Evolutionary conservation across 2,113 vertebrate genomes (phyloP).

Genomic region (Chaenocephalus aceratus): DNA sequence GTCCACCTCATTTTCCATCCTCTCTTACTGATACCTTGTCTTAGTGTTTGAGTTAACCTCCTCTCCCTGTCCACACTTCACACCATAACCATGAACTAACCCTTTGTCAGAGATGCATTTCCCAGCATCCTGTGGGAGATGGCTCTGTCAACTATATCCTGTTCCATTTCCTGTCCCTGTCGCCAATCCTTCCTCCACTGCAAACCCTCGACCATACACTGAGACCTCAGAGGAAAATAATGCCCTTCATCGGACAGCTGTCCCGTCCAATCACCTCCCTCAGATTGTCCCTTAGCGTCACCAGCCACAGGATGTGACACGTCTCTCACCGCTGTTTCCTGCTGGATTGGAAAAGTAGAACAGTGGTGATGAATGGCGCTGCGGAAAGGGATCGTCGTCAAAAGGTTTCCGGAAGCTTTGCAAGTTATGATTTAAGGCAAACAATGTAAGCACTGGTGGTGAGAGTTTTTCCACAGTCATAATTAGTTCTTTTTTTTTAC

Average conservation of each 20-base stretch:
- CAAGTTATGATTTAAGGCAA: conserved; percentile 67
- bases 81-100: conserved; percentile 18
- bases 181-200: conserved; percentile 34
- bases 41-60: conserved; percentile 12
- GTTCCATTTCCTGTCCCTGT: conserved; percentile 58
- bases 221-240: conserved; percentile 49
- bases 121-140: conserved; percentile 74
- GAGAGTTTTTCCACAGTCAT: conserved; percentile 35
- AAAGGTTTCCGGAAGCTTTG: conserved; percentile 57
- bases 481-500: conserved; percentile 40
- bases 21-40: background rate
- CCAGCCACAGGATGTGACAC: conserved; percentile 65
- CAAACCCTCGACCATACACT: conserved; percentile 24
- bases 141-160: conserved; percentile 69
- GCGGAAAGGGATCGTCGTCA: conserved; percentile 55
- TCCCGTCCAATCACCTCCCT: conserved; percentile 46
- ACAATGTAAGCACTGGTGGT: conserved; percentile 48
- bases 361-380: conserved; percentile 56
- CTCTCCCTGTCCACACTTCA: conserved; percentile 27
- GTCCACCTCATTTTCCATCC: background rate
- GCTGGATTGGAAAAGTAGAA: conserved; percentile 63
- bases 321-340: conserved; percentile 69
- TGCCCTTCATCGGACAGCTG: conserved; percentile 42
- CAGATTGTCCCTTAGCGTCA: conserved; percentile 42
- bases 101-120: conserved; percentile 52